A percentile compares a stretch with the other conserved stretches of the same genome.
Evolutionary conservation across 1,140 invertebrate genomes (phyloP).

Genomic region (Pseudomyrmex flavicornis): DNA sequence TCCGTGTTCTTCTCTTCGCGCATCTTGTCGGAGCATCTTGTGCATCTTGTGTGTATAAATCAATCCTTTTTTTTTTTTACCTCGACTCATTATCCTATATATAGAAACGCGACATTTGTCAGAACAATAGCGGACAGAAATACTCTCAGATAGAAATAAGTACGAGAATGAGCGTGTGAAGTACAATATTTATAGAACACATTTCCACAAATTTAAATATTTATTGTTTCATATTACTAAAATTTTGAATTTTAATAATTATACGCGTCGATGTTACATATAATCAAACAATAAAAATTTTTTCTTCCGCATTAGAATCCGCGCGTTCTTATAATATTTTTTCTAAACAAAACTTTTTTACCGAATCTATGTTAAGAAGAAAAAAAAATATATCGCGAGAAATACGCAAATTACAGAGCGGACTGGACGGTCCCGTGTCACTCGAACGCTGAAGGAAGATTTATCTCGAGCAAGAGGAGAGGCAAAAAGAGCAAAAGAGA

Average conservation of each 20-base stretch:
- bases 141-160: background rate
- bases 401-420: background rate
- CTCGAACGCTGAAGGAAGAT: background rate
- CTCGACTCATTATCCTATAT: background rate
- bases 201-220: no score
- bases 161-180: background rate
- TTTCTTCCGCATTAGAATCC: background rate
- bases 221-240: background rate
- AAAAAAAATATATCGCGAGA: background rate
- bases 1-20: conserved; percentile 2
- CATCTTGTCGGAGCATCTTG: background rate
- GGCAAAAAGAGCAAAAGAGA: background rate
- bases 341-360: no score
- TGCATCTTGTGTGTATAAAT: background rate
- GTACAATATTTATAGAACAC: background rate
- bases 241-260: background rate
- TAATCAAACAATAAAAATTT: background rate
- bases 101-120: background rate
- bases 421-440: background rate
- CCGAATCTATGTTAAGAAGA: background rate
- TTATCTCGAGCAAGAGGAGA: conserved; percentile 1
- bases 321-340: no score
- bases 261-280: background rate
- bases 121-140: background rate
- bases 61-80: conserved; percentile 38